phyloP scores from a whole-genome alignment of 2,113 vertebrate genomes.

The Otis tarda region DNA sequence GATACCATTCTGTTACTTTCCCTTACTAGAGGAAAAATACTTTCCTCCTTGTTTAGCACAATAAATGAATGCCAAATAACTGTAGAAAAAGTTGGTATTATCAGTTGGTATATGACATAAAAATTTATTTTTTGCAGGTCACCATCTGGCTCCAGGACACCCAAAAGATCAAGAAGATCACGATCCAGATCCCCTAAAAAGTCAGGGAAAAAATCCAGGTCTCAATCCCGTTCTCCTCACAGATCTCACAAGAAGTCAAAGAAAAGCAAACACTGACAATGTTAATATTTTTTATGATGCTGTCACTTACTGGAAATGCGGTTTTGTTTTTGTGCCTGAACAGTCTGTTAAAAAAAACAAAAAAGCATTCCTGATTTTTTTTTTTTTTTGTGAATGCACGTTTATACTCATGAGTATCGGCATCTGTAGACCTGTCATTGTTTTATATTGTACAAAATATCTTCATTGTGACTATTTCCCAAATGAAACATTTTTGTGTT shows the following conservation, averaged over 20 bases:
- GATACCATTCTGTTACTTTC: background rate
- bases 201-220: conserved; percentile 95
- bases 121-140: conserved; percentile 77
- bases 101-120: background rate
- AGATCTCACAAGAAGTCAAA: conserved; percentile 99
- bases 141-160: conserved; percentile 92
- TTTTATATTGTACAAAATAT: conserved; percentile 88
- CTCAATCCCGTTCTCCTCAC: conserved; percentile 95
- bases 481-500: conserved; percentile 80
- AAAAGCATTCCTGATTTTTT: conserved; percentile 79
- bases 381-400: conserved; percentile 83
- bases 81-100: background rate
- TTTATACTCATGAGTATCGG: conserved; percentile 80
- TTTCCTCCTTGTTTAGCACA: background rate
- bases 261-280: conserved; percentile 98
- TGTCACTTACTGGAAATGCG: conserved; percentile 84
- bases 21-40: background rate
- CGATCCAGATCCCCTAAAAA: conserved; percentile 96
- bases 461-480: conserved; percentile 80
- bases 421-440: conserved; percentile 82
- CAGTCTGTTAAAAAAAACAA: conserved; percentile 78
- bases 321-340: conserved; percentile 87
- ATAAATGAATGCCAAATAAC: background rate
- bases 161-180: conserved; percentile 92
- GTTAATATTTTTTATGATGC: conserved; percentile 74